Evolutionary conservation across 2,888 invertebrate species (phyloP).

Genomic region (Ophion obscuratus): DNA sequence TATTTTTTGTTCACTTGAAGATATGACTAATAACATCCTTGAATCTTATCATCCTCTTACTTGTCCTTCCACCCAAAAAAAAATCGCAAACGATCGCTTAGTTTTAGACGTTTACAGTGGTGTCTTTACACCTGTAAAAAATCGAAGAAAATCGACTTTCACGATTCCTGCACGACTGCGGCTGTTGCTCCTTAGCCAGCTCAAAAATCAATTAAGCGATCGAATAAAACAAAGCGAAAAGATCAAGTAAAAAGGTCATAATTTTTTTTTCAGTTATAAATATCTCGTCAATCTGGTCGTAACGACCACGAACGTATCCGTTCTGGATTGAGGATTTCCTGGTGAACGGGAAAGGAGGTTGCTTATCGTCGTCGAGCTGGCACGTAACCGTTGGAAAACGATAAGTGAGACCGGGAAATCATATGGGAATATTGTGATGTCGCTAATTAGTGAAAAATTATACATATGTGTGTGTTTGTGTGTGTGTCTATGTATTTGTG

Average conservation of each 20-base stretch:
- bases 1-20: too few relatives aligned
- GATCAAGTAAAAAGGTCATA: background rate
- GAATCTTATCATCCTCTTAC: too few relatives aligned
- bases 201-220: background rate
- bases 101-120: too few relatives aligned
- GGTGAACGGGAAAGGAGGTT: conserved; percentile 46
- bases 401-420: conserved; percentile 39
- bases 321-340: conserved; percentile 49
- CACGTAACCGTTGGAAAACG: conserved; percentile 40
- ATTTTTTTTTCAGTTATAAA: background rate
- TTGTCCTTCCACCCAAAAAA: too few relatives aligned
- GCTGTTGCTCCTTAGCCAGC: too few relatives aligned
- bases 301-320: conserved; percentile 36
- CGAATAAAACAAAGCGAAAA: background rate
- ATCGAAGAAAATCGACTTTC: too few relatives aligned
- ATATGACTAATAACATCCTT: too few relatives aligned
- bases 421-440: background rate
- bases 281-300: conserved; percentile 9
- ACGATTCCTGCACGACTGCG: too few relatives aligned
- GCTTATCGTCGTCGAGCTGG: conserved; percentile 23
- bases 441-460: conserved; percentile 33
- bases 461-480: background rate
- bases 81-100: too few relatives aligned
- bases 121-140: too few relatives aligned
- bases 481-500: background rate